Conservation (phyloP, 2,888 invertebrate species). For the Hypena proboscidalis region DNA sequence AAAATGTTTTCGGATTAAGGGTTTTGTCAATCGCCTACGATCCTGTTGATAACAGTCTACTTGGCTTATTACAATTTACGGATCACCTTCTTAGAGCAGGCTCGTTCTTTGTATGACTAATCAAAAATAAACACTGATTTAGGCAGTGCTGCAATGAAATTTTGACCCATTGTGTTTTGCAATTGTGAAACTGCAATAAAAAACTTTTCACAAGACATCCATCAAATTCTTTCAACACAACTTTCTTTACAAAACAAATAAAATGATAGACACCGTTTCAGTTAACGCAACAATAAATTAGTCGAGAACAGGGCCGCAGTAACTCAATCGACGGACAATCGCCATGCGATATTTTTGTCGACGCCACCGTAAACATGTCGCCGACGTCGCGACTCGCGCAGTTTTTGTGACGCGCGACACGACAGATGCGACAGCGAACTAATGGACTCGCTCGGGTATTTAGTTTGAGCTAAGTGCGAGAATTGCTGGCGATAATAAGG, state of each 20-base stretch:
- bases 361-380: conserved; percentile 74
- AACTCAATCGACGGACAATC: conserved; percentile 71
- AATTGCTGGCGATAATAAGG: conserved; percentile 28
- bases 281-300: conserved; percentile 68
- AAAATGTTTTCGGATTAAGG: too few species aligned
- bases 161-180: too few species aligned
- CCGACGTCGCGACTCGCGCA: conserved; percentile 46
- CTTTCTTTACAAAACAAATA: conserved; percentile 23
- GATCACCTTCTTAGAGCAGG: too few species aligned
- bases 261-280: conserved; percentile 43
- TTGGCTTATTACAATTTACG: too few species aligned
- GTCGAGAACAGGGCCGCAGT: conserved; percentile 55
- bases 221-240: conserved; percentile 11
- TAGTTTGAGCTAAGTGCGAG: conserved; percentile 31
- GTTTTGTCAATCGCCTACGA: too few species aligned
- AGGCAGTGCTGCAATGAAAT: too few species aligned
- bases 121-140: too few species aligned
- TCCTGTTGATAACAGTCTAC: too few species aligned
- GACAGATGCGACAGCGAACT: conserved; percentile 49
- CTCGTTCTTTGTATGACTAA: too few species aligned
- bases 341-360: conserved; percentile 73
- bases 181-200: neutral
- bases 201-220: conserved; percentile 2
- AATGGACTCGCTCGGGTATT: conserved; percentile 34
- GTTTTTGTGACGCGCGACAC: conserved; percentile 48